These are phyloP conservation scores for Sceliomorpha sp. DNA, from an alignment of 2,888 invertebrate species.

Conservation along the genomic window DNA sequence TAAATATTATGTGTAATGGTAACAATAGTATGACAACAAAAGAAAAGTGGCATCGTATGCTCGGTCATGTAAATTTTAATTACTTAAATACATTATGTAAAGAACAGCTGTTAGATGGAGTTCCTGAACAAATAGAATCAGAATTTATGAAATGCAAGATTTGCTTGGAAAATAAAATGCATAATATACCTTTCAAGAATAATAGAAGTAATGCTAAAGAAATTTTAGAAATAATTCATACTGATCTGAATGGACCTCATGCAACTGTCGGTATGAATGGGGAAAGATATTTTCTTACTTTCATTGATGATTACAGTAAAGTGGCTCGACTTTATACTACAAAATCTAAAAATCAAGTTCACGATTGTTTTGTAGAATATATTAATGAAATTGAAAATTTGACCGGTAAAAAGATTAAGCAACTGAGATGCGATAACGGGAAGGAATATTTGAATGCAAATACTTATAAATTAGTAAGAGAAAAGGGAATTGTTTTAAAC, in stretches of 20 bases:
- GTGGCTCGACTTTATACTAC: conserved; percentile 41
- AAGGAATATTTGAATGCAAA: conserved; percentile 16
- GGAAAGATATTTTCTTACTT: conserved; percentile 54
- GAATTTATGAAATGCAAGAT: conserved; percentile 53
- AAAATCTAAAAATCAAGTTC: conserved; percentile 49
- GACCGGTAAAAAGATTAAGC: conserved; percentile 27
- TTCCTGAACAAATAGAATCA: conserved; percentile 49
- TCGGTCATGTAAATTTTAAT: conserved; percentile 61
- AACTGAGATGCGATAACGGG: conserved; percentile 14
- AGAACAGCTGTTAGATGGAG: conserved; percentile 48
- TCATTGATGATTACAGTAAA: conserved; percentile 58
- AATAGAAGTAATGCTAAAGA: conserved; percentile 55
- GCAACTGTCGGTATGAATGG: conserved; percentile 34
- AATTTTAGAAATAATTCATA: conserved; percentile 50
- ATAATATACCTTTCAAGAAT: conserved; percentile 57
- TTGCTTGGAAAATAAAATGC: conserved; percentile 57
- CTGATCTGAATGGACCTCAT: conserved; percentile 46
- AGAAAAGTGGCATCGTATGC: conserved; percentile 59
- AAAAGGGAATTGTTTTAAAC: conserved; percentile 11
- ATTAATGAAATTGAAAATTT: conserved; percentile 29
- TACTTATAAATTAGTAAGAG: conserved; percentile 7
- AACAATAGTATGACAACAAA: conserved; percentile 33
- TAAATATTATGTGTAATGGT: conserved; percentile 4
- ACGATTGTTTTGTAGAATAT: conserved; percentile 40
- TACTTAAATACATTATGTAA: conserved; percentile 52